Percentiles rank a stretch among this genome's conserved stretches.
phyloP scores from a whole-genome alignment of 2,113 vertebrate species.

The Patagioenas fasciata region DNA sequence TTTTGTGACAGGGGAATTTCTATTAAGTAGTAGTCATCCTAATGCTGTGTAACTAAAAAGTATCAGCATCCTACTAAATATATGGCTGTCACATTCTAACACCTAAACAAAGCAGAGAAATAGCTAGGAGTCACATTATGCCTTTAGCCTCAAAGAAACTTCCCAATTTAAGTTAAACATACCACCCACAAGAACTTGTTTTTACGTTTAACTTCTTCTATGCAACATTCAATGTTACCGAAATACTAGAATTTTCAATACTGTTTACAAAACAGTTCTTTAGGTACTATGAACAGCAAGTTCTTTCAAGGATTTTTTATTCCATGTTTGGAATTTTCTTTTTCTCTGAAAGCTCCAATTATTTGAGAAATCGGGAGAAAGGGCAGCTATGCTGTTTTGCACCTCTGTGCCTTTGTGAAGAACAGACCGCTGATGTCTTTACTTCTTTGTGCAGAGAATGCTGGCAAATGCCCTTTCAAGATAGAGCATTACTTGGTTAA shows the following conservation, averaged over 20 bases:
- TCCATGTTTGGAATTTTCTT: background rate
- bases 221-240: rapidly evolving
- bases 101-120: background rate
- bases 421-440: background rate
- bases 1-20: background rate
- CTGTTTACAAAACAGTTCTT: background rate
- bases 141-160: background rate
- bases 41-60: background rate
- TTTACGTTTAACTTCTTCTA: background rate
- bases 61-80: background rate
- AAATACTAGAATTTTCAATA: background rate
- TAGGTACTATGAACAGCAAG: background rate
- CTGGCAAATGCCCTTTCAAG: background rate
- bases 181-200: background rate
- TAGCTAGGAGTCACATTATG: background rate
- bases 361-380: background rate
- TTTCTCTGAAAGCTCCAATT: background rate
- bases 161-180: background rate
- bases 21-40: background rate
- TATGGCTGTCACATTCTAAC: background rate
- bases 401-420: background rate
- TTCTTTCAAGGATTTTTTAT: background rate
- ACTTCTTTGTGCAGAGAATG: background rate
- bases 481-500: background rate
- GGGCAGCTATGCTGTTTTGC: background rate